A percentile compares a stretch with the other conserved stretches of the same genome.
These are phyloP conservation scores for Epistrophe grossulariae DNA, from an alignment of 2,888 invertebrate genomes.

Conservation along the genomic window DNA sequence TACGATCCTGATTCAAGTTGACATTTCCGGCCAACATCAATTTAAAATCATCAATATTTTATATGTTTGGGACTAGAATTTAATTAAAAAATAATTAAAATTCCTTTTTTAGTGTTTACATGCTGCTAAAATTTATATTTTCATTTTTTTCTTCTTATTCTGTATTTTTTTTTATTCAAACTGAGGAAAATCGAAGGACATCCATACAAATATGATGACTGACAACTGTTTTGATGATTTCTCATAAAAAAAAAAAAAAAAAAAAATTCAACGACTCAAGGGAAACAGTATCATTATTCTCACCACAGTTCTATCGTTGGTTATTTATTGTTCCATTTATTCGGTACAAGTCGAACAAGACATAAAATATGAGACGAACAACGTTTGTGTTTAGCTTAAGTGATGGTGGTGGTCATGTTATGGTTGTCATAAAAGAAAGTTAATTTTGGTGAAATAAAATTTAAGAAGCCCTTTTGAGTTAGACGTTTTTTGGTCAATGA, in stretches of 20 bases:
- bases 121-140: not conserved
- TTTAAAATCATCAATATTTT: slow-evolving; percentile 57
- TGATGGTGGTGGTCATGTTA: slow-evolving; percentile 22
- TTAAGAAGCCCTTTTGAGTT: slow-evolving; percentile 46
- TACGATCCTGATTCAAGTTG: slow-evolving; percentile 53
- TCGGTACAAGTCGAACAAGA: slow-evolving; percentile 55
- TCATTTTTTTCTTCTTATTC: not conserved
- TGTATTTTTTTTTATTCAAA: slow-evolving; percentile 18
- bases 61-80: slow-evolving; percentile 35
- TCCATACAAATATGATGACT: slow-evolving; percentile 25
- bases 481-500: slow-evolving; percentile 23
- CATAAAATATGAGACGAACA: slow-evolving; percentile 44
- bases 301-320: slow-evolving; percentile 37
- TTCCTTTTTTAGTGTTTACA: slow-evolving; percentile 48
- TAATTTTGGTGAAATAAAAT: slow-evolving; percentile 61
- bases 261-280: not conserved
- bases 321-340: slow-evolving; percentile 57
- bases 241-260: slow-evolving; percentile 26
- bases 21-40: slow-evolving; percentile 39
- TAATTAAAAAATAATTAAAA: slow-evolving; percentile 75
- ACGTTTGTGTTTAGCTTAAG: slow-evolving; percentile 27
- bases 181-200: slow-evolving; percentile 48
- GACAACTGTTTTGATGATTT: slow-evolving; percentile 26
- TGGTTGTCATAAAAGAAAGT: slow-evolving; percentile 50
- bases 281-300: slow-evolving; percentile 22